These are phyloP conservation scores for Amblyjoppa fuscipennis DNA, from an alignment of 2,888 invertebrate genomes.

Conservation along the genomic window DNA sequence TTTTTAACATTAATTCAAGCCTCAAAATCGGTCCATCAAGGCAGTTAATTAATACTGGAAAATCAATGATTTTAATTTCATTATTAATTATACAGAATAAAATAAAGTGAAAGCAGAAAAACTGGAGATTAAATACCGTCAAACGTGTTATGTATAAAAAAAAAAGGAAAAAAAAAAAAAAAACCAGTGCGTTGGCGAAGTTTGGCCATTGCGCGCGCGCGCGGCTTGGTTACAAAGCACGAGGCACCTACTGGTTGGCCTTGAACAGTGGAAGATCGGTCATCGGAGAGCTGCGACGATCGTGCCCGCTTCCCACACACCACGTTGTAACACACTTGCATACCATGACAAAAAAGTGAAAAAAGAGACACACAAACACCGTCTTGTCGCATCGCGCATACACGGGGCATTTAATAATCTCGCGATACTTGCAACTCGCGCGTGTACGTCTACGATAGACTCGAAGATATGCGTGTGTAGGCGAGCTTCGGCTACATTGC, in stretches of 20 bases:
- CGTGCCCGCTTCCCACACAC: slow-evolving; percentile 21
- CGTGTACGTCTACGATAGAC: not conserved
- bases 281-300: slow-evolving; percentile 25
- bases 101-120: too few species aligned
- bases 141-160: not conserved
- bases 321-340: slow-evolving; percentile 12
- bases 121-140: too few species aligned
- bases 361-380: slow-evolving; percentile 1
- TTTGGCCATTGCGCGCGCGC: slow-evolving; percentile 27
- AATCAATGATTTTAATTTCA: too few species aligned
- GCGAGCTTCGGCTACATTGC: too few species aligned
- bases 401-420: not conserved
- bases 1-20: too few species aligned
- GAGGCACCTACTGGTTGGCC: slow-evolving; percentile 41
- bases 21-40: too few species aligned
- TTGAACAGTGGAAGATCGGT: slow-evolving; percentile 51
- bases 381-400: not conserved
- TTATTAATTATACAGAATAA: too few species aligned
- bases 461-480: not conserved
- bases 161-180: not conserved
- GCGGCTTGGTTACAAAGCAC: slow-evolving; percentile 14
- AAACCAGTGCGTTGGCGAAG: slow-evolving; percentile 35
- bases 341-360: slow-evolving; percentile 2
- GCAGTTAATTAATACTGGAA: too few species aligned
- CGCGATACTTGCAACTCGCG: not conserved